A percentile compares a stretch with the other conserved stretches of the same genome.
Evolutionary conservation across 2,113 vertebrate species (phyloP).

Genomic region (Fulica atra): DNA sequence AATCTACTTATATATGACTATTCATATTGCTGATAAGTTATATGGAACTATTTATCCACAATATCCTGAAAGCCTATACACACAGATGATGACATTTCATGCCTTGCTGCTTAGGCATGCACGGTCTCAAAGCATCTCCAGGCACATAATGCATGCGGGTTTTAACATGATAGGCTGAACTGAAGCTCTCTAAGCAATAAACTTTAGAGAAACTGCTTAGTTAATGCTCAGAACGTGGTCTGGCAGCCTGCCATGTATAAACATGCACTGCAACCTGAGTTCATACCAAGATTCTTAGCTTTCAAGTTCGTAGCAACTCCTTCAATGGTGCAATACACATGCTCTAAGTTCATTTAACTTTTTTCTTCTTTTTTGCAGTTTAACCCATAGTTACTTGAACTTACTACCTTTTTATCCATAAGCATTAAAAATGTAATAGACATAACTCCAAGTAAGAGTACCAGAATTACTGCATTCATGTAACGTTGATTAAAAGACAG

Average conservation of each 20-base stretch:
- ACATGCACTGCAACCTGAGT: constrained; percentile 6
- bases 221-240: constrained; percentile 40
- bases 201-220: constrained; percentile 41
- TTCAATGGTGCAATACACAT: neutral
- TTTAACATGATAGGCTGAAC: constrained; percentile 2
- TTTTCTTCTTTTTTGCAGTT: neutral
- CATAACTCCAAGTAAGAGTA: constrained; percentile 12
- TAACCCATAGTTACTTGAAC: constrained; percentile 37
- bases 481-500: constrained; percentile 27
- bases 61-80: neutral
- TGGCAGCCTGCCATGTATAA: constrained; percentile 52
- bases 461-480: constrained; percentile 11
- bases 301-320: constrained; percentile 3
- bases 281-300: constrained; percentile 24
- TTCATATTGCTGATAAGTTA: neutral
- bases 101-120: neutral
- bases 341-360: neutral
- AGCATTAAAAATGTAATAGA: constrained; percentile 49
- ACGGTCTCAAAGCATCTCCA: neutral
- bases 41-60: neutral
- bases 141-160: neutral
- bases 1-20: neutral
- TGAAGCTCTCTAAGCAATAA: constrained; percentile 31
- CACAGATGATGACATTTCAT: neutral
- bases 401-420: constrained; percentile 34